phyloP scores from a whole-genome alignment of 2,888 invertebrate genomes.

The Cenopis cana region DNA sequence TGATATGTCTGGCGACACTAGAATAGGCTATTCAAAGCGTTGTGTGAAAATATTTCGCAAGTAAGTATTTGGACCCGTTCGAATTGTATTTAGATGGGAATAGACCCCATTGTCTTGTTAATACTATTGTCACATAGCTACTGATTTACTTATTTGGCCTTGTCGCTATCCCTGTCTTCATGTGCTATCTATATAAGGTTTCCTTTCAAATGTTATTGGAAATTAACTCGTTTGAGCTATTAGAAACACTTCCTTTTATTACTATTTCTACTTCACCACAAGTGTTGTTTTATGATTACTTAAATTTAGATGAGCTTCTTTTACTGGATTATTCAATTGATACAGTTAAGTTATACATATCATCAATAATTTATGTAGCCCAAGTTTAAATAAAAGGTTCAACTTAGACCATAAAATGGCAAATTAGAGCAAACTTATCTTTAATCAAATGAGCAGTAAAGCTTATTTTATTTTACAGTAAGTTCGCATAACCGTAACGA shows the following conservation, averaged over 20 bases:
- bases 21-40: constrained; percentile 38
- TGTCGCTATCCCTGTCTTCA: constrained; percentile 23
- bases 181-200: background rate
- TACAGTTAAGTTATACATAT: background rate
- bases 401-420: background rate
- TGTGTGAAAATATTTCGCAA: constrained; percentile 44
- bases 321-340: background rate
- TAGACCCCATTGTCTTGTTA: constrained; percentile 36
- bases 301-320: background rate
- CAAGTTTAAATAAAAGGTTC: background rate
- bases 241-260: background rate
- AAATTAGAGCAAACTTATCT: background rate
- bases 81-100: constrained; percentile 43
- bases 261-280: background rate
- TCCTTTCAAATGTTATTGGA: background rate
- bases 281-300: background rate
- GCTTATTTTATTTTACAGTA: background rate
- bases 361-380: no score
- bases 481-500: background rate
- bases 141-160: constrained; percentile 43
- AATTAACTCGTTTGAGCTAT: background rate
- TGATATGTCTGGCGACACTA: constrained; percentile 34
- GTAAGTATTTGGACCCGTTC: constrained; percentile 36
- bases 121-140: constrained; percentile 39
- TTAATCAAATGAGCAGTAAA: background rate